Percentiles rank a stretch among this genome's conserved stretches.
Conservation (phyloP, 2,888 invertebrate species). For the Liodrosophila aerea region DNA sequence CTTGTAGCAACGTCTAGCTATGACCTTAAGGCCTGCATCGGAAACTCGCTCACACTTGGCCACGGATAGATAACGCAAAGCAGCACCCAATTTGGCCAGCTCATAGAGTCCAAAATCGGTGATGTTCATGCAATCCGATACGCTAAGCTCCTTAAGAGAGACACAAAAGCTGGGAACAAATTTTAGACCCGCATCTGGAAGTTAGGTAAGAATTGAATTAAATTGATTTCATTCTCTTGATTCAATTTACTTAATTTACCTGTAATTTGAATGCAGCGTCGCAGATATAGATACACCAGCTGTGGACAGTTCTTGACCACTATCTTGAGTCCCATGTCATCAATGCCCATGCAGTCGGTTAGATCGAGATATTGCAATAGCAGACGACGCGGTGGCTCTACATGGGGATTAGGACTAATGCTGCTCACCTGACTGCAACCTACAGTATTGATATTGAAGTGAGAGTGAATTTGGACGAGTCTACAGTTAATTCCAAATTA, state of each 20-base stretch:
- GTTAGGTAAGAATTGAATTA: not conserved
- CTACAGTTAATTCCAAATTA: no score
- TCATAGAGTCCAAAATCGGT: slow-evolving; percentile 96
- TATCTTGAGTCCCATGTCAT: slow-evolving; percentile 92
- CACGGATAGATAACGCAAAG: slow-evolving; percentile 94
- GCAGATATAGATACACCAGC: slow-evolving; percentile 92
- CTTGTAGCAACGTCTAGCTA: slow-evolving; percentile 94
- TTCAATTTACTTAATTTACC: slow-evolving; percentile 83
- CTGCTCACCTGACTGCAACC: slow-evolving; percentile 91
- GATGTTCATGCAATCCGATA: slow-evolving; percentile 94
- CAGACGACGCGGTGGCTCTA: slow-evolving; percentile 86
- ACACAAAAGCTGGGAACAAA: slow-evolving; percentile 94
- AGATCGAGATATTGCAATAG: slow-evolving; percentile 94
- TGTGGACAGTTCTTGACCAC: slow-evolving; percentile 94
- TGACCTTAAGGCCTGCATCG: slow-evolving; percentile 93
- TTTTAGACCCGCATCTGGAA: slow-evolving; percentile 91
- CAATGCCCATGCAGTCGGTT: slow-evolving; percentile 93
- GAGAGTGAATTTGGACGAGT: no score
- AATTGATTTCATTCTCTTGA: not conserved
- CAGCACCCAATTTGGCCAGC: slow-evolving; percentile 92
- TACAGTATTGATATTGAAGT: slow-evolving; percentile 64
- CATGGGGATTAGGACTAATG: slow-evolving; percentile 87
- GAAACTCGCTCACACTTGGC: slow-evolving; percentile 96
- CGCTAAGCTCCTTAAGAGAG: slow-evolving; percentile 91
- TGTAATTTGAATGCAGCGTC: slow-evolving; percentile 94